Conservation (phyloP, 2,888 invertebrate genomes). For the Seira musarum region DNA sequence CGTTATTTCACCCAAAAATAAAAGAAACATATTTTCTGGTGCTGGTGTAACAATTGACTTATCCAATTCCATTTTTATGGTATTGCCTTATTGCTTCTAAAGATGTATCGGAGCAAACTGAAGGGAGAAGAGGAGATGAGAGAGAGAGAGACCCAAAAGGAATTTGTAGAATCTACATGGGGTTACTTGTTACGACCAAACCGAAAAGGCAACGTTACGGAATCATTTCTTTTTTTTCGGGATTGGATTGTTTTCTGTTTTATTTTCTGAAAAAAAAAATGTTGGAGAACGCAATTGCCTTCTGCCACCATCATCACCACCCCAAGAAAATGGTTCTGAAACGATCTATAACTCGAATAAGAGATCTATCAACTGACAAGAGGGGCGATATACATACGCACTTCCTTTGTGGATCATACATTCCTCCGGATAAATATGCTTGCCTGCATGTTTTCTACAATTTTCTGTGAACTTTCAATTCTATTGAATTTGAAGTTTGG, state of each 20-base stretch:
- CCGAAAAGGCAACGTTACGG: neutral
- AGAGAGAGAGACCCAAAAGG: slow-evolving; percentile 28
- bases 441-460: slow-evolving; percentile 16
- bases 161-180: slow-evolving; percentile 35
- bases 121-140: slow-evolving; percentile 2
- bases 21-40: slow-evolving; percentile 30
- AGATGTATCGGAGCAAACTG: slow-evolving; percentile 11
- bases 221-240: neutral
- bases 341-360: slow-evolving; percentile 1
- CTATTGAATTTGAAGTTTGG: neutral
- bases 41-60: slow-evolving; percentile 1
- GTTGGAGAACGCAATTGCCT: neutral
- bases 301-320: neutral
- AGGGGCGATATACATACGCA: neutral
- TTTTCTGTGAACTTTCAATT: neutral
- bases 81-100: slow-evolving; percentile 27
- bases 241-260: slow-evolving; percentile 3
- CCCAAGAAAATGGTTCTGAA: neutral
- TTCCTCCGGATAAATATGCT: neutral
- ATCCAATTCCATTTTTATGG: slow-evolving; percentile 7
- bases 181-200: slow-evolving; percentile 48
- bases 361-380: slow-evolving; percentile 10
- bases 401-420: neutral
- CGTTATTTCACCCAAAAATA: slow-evolving; percentile 29
- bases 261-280: neutral